phyloP scores from a whole-genome alignment of 2,113 vertebrate species.

The Thamnophis sirtalis region DNA sequence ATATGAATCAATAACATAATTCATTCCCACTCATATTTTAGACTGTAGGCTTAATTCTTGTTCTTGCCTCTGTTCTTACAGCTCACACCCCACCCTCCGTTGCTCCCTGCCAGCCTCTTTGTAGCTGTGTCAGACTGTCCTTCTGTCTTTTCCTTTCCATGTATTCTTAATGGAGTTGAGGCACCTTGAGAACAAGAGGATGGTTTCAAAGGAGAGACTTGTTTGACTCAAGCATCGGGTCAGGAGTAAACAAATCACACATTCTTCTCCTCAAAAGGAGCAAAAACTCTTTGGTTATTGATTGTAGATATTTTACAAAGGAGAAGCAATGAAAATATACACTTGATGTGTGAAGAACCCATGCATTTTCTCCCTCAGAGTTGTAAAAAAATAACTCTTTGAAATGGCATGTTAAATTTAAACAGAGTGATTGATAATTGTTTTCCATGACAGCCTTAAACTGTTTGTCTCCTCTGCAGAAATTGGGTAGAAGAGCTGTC shows the following conservation, averaged over 20 bases:
- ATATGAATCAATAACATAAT: neutral
- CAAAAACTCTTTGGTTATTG: neutral
- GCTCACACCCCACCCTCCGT: neutral
- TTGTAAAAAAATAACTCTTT: neutral
- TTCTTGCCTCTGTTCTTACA: neutral
- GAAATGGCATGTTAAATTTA: neutral
- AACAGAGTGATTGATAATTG: neutral
- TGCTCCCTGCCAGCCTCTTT: neutral
- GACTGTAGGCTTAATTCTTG: neutral
- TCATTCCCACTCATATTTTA: constrained; percentile 2
- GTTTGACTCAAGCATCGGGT: neutral
- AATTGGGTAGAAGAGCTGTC: neutral
- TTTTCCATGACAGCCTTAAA: neutral
- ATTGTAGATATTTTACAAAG: neutral
- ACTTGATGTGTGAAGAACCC: neutral
- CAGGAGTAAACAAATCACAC: neutral
- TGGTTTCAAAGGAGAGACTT: neutral
- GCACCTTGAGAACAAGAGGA: neutral
- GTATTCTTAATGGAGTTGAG: neutral
- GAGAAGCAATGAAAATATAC: neutral
- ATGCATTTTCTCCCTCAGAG: neutral
- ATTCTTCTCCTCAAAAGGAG: neutral
- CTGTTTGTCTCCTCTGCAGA: neutral
- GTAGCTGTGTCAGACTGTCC: neutral
- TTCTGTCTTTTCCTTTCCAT: neutral